Conservation (phyloP, 2,888 invertebrate species). For the Athalia rosae region DNA sequence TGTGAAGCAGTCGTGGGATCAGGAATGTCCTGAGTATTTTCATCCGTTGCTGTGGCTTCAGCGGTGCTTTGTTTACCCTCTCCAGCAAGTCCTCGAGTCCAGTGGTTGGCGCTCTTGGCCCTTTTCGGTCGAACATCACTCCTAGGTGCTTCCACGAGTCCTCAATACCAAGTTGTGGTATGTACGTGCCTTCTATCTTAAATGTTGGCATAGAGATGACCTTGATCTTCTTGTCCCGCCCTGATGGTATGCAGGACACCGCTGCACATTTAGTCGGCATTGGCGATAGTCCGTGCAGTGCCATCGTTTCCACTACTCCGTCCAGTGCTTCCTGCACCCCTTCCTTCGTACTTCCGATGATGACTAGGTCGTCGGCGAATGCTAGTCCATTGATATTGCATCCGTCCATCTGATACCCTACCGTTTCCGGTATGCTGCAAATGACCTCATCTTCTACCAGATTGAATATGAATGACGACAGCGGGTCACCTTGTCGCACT, state of each 20-base stretch:
- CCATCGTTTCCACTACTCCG: neutral
- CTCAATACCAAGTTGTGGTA: constrained; percentile 56
- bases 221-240: constrained; percentile 27
- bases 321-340: constrained; percentile 31
- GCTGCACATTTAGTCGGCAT: constrained; percentile 44
- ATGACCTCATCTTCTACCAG: constrained; percentile 47
- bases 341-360: neutral
- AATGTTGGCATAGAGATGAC: constrained; percentile 40
- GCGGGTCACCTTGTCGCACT: constrained; percentile 55
- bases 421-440: neutral
- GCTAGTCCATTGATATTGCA: neutral
- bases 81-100: constrained; percentile 51
- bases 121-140: constrained; percentile 61
- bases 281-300: constrained; percentile 49
- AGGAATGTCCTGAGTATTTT: constrained; percentile 65
- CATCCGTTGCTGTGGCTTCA: constrained; percentile 70
- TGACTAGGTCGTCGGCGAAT: constrained; percentile 56
- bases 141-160: constrained; percentile 61
- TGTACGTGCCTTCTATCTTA: neutral
- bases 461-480: constrained; percentile 53
- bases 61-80: constrained; percentile 61
- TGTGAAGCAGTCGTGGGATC: constrained; percentile 67
- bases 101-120: constrained; percentile 58
- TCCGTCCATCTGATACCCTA: constrained; percentile 35
- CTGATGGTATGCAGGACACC: neutral